Conservation (phyloP, 2,113 vertebrate species). For the Rutilus rutilus region DNA sequence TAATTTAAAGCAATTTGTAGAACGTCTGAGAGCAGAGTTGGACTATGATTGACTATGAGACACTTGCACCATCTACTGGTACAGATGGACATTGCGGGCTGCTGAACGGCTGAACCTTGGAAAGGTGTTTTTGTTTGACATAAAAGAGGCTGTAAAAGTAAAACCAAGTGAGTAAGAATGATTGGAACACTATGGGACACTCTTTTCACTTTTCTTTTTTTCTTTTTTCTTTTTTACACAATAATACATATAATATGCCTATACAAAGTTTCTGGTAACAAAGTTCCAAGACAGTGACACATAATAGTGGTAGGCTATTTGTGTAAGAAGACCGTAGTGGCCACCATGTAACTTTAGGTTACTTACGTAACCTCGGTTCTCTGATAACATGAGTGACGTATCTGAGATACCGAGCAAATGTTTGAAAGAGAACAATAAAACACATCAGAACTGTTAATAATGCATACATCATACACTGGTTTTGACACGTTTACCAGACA, state of each 20-base stretch:
- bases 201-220: too few species aligned
- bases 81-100: not conserved
- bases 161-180: not conserved
- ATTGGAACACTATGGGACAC: not conserved
- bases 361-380: too few species aligned
- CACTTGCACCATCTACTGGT: slow-evolving; percentile 43
- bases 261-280: not conserved
- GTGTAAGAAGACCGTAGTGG: not conserved
- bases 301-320: not conserved
- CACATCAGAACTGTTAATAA: not conserved
- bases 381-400: too few species aligned
- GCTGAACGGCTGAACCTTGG: not conserved
- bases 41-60: not conserved
- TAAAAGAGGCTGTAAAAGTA: not conserved
- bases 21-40: not conserved
- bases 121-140: not conserved
- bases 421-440: not conserved
- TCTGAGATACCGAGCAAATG: too few species aligned
- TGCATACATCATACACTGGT: not conserved
- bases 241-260: not conserved
- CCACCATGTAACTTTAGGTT: not conserved
- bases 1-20: not conserved
- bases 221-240: too few species aligned
- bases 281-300: not conserved
- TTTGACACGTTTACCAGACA: not conserved